Base-by-base conservation (phyloP, 2,797 vertebrate genomes). In the Xiphophorus birchmanni region DNA sequence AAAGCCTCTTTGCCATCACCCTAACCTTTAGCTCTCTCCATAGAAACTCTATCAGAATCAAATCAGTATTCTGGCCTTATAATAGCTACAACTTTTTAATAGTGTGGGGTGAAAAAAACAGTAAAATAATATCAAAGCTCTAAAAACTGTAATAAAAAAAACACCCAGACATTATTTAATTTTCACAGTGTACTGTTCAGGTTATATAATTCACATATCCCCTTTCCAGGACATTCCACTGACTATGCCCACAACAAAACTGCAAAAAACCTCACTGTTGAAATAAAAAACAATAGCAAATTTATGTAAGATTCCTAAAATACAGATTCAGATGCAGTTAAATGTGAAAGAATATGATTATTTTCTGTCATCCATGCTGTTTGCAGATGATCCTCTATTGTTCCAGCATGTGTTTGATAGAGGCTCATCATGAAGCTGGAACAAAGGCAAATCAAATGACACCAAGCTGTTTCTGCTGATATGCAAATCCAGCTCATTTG, bases 391-490 rank as follows among this genome's bases (percentile, higher is more conserved):
- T 44, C 52, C 71, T 78, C 83, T 78, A 54, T 80, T 76, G 86
- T 91, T 91, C 89, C 86, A 88, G 91, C 89, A 91, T 72, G 85
- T 81, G 82, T 91, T 91, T 91, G 90, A 91, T 93, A 85, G 81
- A 58, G 82, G 86, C 83, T 90, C 92, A 91, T 92, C 88, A 90
- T 89, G 87, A 85, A 79, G 84, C 80, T 80, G 88, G 84, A 91
- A 93, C 93, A 95, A 93, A 91, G 83, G 88, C 87, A 87, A 90
- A 94, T 95, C 88, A 94, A 93, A 93, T 84, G 6, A 80, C 89
- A 77, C 89, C 63, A 82, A 79, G 88, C 83, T 85, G 83, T 91
- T 94, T 72, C 86, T 92, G 93, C 93, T 94, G 93, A 94, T 91
- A 94, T 93, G 92, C 86, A 92, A 91, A 92, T 93, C 90, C 77